Base-by-base conservation (phyloP, 2,113 vertebrate genomes). In the Pseudorasbora parva region DNA sequence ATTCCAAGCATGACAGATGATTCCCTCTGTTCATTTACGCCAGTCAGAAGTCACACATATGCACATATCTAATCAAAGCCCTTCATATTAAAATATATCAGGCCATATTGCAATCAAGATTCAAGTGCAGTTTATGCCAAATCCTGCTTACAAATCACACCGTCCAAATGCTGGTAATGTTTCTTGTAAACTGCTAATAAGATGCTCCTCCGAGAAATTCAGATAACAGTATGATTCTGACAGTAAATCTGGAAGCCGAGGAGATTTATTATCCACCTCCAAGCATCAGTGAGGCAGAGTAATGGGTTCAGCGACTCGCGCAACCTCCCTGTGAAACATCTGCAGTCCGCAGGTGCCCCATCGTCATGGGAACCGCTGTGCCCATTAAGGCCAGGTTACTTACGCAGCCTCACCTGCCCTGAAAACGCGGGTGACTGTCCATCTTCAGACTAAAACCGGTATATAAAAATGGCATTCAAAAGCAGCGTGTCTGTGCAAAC, bases 1-100 rank as follows among this genome's bases (percentile, higher is more conserved):
- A 9, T 76, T 81, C 66, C 33, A 47, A 37, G 69, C 83, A 56
- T 79, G 81, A 69, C 81, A 72, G 56, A 83, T 60, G 62, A 86
- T 78, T 75, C 59, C 71, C 60, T 54, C 71, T 66, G 15, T 71
- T 72, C 19, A 59, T 57, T 69, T 27, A 37, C 15, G 21, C 68
- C 21, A 21, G 21, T 62, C 51, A 69, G 14, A 47, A 45, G 41
- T 8, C 21, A 17, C 41, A 78, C 62, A 59, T 54, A 41, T 33
- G 72, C 78, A 64, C 77, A 76, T 27, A 73, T 23, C 54, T 37
- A 56, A 78, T 30, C 51, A 54, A 54, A 62, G 25, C 21, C 41
- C 15, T 66, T 30, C 69, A 81, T 64, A 76, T 27, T 45, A 37
- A 49, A 72, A 43, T 45, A 73, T 71, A 69, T 59, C 57, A 62